A percentile compares a stretch with the other conserved stretches of the same genome.
phyloP scores from a whole-genome alignment of 2,113 vertebrate genomes.

The Sus scrofa region T2T-Sscrofa CM000821.6:60527501-60528000 shows the following conservation, averaged over 20 bases:
- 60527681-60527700: no score
- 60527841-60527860: conserved; percentile 42
- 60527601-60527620: no score
- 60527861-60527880: conserved; percentile 57
- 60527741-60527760: neutral
- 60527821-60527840: neutral
- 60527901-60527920: neutral
- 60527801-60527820: conserved; percentile 20
- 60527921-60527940: conserved; percentile 64
- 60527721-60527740: no score
- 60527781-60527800: conserved; percentile 48
- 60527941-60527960: conserved; percentile 64
- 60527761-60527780: neutral
- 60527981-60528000: conserved; percentile 21
- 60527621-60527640: no score
- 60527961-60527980: conserved; percentile 32
- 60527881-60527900: conserved; percentile 5
- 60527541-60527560: no score
- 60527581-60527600: no score
- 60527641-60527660: no score
- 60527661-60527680: no score
- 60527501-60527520: no score
- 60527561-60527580: no score
- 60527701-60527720: no score
- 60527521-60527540: no score